Evolutionary conservation across 2,113 vertebrate species (phyloP), one percentile per base, ranked within the genome.

Genomic region (Cynocephalus volans): DNA sequence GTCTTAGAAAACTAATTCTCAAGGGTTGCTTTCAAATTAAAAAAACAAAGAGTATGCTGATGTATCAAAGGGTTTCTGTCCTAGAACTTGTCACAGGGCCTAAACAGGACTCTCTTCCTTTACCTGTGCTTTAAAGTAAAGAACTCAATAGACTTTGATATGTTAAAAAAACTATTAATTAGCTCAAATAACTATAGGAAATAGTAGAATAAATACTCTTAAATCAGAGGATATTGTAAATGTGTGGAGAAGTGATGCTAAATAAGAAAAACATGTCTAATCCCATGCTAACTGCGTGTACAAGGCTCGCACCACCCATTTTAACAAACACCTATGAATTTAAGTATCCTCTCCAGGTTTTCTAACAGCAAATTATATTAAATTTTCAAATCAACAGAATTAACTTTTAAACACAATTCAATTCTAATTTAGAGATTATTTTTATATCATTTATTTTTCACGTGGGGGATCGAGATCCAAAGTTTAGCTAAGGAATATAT

Each of bases 351-450:
- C 10, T 92, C 13, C 9, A 58, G 15, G 6, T 79, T 86, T 75
- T 90, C 31, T 79, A 80, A 64, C 24, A n/a, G 11, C 0, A 72
- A 79, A 36, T 62, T 88, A 54, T 45, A 19, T 82, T 92, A 54
- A 93, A 52, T 76, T 88, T 96, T 92, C 23, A 94, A 56, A 31
- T 52, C 21, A 62, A 69, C 11, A 81, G n/a, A 76, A 62, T 81
- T 13, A 88, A 33, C 1, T 54, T 82, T 88, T 83, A 4, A 77
- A 77, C 11, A 76, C 8, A 95, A 94, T 17, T 7, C 3, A 93
- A 80, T 65, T 89, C 21, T 3, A 86, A 77, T 4, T 65, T 95
- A 93, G 17, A 52, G 9, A 31, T 65, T 81, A 54, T 24, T 81
- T 90, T 80, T 48, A 82, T 56, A 52, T 41, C 21, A 41, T n/a